Evolutionary conservation across 2,797 vertebrate species (phyloP).

Genomic region (Remorina albescens): DNA sequence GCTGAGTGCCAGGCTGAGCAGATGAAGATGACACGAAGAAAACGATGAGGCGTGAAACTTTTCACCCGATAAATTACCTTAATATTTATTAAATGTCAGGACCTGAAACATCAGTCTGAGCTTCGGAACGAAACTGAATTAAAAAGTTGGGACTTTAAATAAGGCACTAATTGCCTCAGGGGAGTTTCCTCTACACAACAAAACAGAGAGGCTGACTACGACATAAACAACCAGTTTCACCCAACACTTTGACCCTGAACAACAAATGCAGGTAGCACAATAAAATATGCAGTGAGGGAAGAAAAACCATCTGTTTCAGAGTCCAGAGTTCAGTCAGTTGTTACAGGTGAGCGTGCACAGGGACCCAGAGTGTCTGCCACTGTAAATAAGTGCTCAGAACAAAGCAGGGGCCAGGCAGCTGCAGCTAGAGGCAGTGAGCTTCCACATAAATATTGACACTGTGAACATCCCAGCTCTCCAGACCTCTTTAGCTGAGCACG

Average conservation of each 20-base stretch:
- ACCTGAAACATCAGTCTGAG: not conserved
- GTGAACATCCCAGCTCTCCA: constrained; percentile 33
- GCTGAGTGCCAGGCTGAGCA: not conserved
- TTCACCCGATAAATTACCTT: not conserved
- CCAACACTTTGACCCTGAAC: constrained; percentile 29
- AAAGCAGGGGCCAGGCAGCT: constrained; percentile 35
- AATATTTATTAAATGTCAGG: constrained; percentile 3
- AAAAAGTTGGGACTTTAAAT: not conserved
- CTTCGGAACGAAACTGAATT: not conserved
- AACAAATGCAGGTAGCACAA: constrained; percentile 48
- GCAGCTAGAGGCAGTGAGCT: constrained; percentile 47
- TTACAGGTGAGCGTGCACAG: constrained; percentile 53
- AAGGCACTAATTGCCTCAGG: not conserved
- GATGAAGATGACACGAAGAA: constrained; percentile 15
- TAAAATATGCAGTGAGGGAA: constrained; percentile 30
- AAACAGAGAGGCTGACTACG: constrained; percentile 3
- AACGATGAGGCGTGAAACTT: constrained; percentile 4
- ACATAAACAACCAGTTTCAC: constrained; percentile 16
- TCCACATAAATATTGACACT: constrained; percentile 71
- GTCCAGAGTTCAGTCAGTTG: constrained; percentile 69
- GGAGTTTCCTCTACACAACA: constrained; percentile 9
- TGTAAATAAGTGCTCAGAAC: constrained; percentile 56
- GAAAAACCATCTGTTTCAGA: constrained; percentile 62
- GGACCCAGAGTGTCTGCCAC: constrained; percentile 47
- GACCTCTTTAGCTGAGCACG: constrained; percentile 38